Conservation (phyloP, 1,140 invertebrate species). For the Apis florea region DNA sequence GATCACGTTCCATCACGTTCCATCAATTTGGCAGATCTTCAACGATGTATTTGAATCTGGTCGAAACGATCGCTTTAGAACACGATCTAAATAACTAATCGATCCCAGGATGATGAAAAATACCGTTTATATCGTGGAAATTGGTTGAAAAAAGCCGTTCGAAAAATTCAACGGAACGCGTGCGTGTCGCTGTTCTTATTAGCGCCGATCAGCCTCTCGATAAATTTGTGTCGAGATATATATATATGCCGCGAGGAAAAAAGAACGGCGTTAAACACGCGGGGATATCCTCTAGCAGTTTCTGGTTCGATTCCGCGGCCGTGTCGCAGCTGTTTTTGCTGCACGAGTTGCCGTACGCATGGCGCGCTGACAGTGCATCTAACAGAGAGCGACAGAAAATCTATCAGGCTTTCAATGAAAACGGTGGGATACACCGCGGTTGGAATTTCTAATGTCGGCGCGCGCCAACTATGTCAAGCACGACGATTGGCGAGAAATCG, state of each 20-base stretch:
- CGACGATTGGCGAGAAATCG: conserved; percentile 51
- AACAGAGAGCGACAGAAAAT: conserved; percentile 63
- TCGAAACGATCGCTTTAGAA: conserved; percentile 22
- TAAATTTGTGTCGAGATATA: conserved; percentile 59
- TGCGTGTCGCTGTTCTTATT: conserved; percentile 60
- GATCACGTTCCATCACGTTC: not conserved
- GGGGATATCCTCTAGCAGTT: conserved; percentile 32
- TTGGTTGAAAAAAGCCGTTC: conserved; percentile 41
- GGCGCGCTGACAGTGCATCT: conserved; percentile 41
- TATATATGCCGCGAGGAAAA: conserved; percentile 41
- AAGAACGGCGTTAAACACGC: conserved; percentile 34
- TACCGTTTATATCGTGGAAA: conserved; percentile 60
- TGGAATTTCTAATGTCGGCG: conserved; percentile 50
- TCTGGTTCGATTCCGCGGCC: conserved; percentile 35
- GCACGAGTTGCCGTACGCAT: not conserved
- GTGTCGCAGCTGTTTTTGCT: conserved; percentile 55
- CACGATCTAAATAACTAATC: conserved; percentile 45
- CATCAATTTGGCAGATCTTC: not conserved
- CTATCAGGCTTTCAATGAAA: conserved; percentile 63
- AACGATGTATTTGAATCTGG: conserved; percentile 10
- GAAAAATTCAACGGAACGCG: conserved; percentile 44
- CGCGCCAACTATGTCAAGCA: conserved; percentile 36
- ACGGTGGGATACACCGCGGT: conserved; percentile 28
- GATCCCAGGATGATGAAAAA: conserved; percentile 50
- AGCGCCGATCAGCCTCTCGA: conserved; percentile 60